Conservation (phyloP, 2,888 invertebrate genomes). For the Rhingia campestris region DNA sequence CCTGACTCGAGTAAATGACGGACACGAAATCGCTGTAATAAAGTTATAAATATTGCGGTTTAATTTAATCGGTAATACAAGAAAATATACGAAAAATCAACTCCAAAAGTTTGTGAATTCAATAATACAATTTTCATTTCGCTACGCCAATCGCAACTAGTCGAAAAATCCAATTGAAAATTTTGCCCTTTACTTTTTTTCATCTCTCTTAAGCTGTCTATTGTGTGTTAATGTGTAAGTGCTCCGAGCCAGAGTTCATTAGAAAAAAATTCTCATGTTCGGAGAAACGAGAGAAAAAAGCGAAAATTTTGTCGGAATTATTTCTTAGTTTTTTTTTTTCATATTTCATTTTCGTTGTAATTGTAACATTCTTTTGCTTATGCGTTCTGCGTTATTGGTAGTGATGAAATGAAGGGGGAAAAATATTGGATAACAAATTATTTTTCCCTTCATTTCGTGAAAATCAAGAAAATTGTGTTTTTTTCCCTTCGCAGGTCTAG, state of each 20-base stretch:
- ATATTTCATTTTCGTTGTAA: neutral
- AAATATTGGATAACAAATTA: conserved; percentile 70
- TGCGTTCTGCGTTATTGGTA: conserved; percentile 54
- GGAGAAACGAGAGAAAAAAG: conserved; percentile 67
- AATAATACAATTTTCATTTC: conserved; percentile 74
- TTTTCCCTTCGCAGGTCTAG: conserved; percentile 38
- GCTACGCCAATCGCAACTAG: conserved; percentile 45
- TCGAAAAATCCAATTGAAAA: conserved; percentile 73
- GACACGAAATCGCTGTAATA: conserved; percentile 77
- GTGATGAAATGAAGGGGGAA: conserved; percentile 65
- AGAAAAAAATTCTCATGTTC: conserved; percentile 56
- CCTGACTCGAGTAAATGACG: conserved; percentile 78
- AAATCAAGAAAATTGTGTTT: conserved; percentile 28
- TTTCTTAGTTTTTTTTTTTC: conserved; percentile 10
- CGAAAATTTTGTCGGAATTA: conserved; percentile 59
- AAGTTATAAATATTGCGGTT: conserved; percentile 78
- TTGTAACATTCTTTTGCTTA: conserved; percentile 39
- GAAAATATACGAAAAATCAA: conserved; percentile 75
- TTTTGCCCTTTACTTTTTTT: conserved; percentile 74
- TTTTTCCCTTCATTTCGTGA: conserved; percentile 62
- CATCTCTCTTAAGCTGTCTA: conserved; percentile 64
- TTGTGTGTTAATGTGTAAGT: conserved; percentile 75
- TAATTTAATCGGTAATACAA: conserved; percentile 78
- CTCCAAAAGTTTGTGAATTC: conserved; percentile 54
- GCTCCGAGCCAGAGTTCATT: conserved; percentile 63